Conservation (phyloP, 2,797 vertebrate genomes). For the Spinus pinus region DNA sequence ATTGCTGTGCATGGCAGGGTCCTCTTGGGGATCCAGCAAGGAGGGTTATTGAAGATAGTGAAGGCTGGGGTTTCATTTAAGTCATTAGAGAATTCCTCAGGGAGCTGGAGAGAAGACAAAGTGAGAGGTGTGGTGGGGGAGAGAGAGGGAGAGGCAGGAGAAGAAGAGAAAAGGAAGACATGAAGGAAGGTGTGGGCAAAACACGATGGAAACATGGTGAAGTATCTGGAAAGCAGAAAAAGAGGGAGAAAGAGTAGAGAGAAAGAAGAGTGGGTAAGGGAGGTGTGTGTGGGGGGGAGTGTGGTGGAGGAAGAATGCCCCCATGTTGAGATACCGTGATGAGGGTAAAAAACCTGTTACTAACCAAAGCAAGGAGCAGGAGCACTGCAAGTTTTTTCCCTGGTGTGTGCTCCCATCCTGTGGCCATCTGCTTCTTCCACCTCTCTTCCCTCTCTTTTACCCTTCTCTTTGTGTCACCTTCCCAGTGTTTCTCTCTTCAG, state of each 20-base stretch:
- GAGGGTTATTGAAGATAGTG: slow-evolving; percentile 6
- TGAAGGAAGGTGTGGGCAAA: background rate
- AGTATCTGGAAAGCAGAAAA: background rate
- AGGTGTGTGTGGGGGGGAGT: fast-evolving
- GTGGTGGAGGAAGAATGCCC: background rate
- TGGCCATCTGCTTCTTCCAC: background rate
- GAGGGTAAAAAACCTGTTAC: background rate
- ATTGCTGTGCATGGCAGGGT: background rate
- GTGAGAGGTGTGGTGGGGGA: background rate
- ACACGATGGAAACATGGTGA: background rate
- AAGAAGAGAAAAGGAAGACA: background rate
- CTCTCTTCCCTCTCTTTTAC: background rate
- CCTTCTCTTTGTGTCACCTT: background rate
- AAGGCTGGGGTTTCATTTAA: background rate
- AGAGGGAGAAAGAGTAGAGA: background rate
- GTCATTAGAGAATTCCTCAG: slow-evolving; percentile 19
- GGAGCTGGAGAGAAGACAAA: background rate
- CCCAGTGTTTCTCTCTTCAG: background rate
- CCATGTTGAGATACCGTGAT: background rate
- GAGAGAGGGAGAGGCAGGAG: background rate
- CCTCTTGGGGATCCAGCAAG: slow-evolving; percentile 5
- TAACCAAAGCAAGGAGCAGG: background rate
- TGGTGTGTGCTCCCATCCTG: fast-evolving
- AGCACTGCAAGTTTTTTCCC: background rate
- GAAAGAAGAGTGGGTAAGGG: background rate